Conservation (phyloP, 2,113 vertebrate species). For the Bostrychus sinensis region DNA sequence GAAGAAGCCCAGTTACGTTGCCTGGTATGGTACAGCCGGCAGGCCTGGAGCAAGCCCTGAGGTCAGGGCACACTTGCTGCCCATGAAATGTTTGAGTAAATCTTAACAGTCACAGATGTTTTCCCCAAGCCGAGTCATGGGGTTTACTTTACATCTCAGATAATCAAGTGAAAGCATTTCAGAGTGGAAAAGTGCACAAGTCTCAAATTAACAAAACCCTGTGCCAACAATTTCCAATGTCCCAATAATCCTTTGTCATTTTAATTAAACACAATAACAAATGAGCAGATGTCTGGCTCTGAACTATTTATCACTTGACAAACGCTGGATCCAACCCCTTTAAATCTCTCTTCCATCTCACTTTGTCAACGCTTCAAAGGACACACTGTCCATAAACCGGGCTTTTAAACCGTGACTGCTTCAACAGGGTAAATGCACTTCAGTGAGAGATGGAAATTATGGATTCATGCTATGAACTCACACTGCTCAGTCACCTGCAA, state of each 20-base stretch:
- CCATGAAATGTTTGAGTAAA: too few relatives aligned
- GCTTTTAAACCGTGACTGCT: constrained; percentile 33
- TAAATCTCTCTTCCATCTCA: constrained; percentile 46
- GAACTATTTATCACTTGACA: constrained; percentile 54
- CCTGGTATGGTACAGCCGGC: too few relatives aligned
- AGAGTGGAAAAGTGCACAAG: background rate
- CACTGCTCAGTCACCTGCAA: constrained; percentile 27
- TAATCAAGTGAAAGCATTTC: too few relatives aligned
- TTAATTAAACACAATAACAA: constrained; percentile 65
- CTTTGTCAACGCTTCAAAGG: constrained; percentile 50
- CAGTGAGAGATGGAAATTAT: constrained; percentile 42
- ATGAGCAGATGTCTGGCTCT: constrained; percentile 63
- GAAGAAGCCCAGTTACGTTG: too few relatives aligned
- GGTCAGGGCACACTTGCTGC: too few relatives aligned
- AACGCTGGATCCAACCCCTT: constrained; percentile 46
- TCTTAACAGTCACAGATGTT: too few relatives aligned
- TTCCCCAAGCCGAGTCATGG: too few relatives aligned
- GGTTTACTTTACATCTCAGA: too few relatives aligned
- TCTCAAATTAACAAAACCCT: background rate
- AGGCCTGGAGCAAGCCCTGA: too few relatives aligned
- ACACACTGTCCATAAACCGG: constrained; percentile 50
- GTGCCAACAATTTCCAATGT: background rate
- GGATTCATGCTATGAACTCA: constrained; percentile 20
- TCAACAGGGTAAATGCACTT: constrained; percentile 36
- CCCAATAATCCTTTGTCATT: constrained; percentile 54